A percentile compares a stretch with the other conserved stretches of the same genome.
Conservation (phyloP, 2,888 invertebrate genomes). For the Nesidiocoris tenuis region DNA sequence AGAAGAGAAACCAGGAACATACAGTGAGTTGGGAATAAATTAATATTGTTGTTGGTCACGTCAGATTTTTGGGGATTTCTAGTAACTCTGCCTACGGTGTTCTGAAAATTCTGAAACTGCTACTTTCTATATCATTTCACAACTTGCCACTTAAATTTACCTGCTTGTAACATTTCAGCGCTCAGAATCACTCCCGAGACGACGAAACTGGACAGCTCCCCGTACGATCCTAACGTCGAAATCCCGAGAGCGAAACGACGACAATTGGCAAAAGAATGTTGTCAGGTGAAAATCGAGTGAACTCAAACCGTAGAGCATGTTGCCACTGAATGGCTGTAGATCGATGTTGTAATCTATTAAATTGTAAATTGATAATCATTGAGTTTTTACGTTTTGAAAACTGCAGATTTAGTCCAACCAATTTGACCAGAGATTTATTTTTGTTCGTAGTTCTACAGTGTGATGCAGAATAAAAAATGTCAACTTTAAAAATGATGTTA, state of each 20-base stretch:
- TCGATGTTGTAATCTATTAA: no score
- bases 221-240: slow-evolving; percentile 56
- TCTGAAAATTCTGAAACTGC: no score
- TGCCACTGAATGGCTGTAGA: no score
- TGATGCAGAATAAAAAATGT: neutral
- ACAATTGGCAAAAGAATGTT: slow-evolving; percentile 29
- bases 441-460: neutral
- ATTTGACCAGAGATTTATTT: neutral
- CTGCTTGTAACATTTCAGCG: slow-evolving; percentile 63
- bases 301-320: no score
- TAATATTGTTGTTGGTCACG: neutral
- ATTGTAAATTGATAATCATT: no score
- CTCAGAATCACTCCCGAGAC: slow-evolving; percentile 64
- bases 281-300: slow-evolving; percentile 30
- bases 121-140: neutral
- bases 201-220: slow-evolving; percentile 64
- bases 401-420: no score
- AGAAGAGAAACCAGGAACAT: slow-evolving; percentile 67
- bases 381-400: no score
- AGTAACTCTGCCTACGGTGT: neutral
- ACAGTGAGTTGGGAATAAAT: slow-evolving; percentile 59
- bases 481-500: no score
- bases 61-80: slow-evolving; percentile 3
- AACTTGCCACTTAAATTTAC: no score
- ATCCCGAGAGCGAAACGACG: slow-evolving; percentile 42